These are phyloP conservation scores for Ligdia adustata DNA, from an alignment of 2,888 invertebrate genomes.

Conservation along the genomic window DNA sequence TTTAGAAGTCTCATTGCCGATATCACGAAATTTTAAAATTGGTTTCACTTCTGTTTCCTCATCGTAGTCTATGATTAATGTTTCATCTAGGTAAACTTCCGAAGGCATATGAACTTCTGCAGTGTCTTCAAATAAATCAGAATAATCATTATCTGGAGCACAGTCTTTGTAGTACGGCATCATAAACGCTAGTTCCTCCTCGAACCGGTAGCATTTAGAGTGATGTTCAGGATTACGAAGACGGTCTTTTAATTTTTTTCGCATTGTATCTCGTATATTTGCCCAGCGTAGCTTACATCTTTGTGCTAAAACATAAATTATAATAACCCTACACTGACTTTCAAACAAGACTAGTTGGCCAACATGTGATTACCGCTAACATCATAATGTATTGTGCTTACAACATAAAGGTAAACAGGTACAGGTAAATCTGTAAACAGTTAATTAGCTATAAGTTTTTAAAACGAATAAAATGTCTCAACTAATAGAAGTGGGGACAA, in stretches of 20 bases:
- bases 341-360: no score
- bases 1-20: slow-evolving; percentile 38
- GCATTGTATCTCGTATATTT: slow-evolving; percentile 75
- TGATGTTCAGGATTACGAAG: slow-evolving; percentile 53
- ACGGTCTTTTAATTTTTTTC: slow-evolving; percentile 60
- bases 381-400: no score
- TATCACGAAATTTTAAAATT: slow-evolving; percentile 39
- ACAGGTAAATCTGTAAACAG: no score
- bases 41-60: slow-evolving; percentile 42
- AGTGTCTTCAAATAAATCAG: slow-evolving; percentile 53
- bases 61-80: slow-evolving; percentile 51
- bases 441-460: no score
- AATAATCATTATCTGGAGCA: slow-evolving; percentile 42
- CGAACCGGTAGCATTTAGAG: slow-evolving; percentile 69
- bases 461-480: no score
- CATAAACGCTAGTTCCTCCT: slow-evolving; percentile 66
- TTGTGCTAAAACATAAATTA: slow-evolving; percentile 44
- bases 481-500: no score
- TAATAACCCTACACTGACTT: no score
- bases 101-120: slow-evolving; percentile 51
- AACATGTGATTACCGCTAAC: no score
- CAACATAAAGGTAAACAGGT: no score
- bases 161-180: slow-evolving; percentile 54
- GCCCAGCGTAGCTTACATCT: slow-evolving; percentile 71
- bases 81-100: slow-evolving; percentile 49